Base-by-base conservation (phyloP, 1,140 invertebrate species). In the Bombus waltoni region DNA sequence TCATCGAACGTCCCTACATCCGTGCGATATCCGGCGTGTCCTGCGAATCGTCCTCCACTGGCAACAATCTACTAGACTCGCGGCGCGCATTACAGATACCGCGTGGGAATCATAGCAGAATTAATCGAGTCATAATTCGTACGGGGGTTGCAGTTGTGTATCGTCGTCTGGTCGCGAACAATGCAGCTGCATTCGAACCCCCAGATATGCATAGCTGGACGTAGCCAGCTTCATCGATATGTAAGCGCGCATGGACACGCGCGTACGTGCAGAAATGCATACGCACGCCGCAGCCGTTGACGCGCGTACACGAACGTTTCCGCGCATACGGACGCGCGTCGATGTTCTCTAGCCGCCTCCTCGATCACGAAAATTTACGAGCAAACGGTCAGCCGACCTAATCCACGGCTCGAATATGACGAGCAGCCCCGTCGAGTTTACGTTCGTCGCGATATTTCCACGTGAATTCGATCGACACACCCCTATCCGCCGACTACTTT, bases 311-410 rank as follows among this genome's bases (percentile, higher is more conserved):
- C 57, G 68, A 57, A 40, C 81, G 81, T 76, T 73, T 47, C 66
- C 18, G 8, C 28, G 82, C 82, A 84, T 84, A 79, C 82, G 40
- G 40, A 47, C 44, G 25, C 38, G 40, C 5, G 32, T 11, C 65
- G 32, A 76, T 81, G 74, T 83, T 71, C 77, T 82, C 74, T 59
- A 22, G 47, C 78, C 59, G n/a, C 59, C 70, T 83, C 75, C 85
- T 82, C 88, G 66, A 89, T 89, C 88, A 72, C 44, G 70, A 8
- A 80, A 87, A 89, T 89, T 89, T 88, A 89, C 85, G 86, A 87
- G 77, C 77, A 25, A 38, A 68, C 18, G 53, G 66, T 68, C 32
- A 68, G 57, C 77, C 40, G 62, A 57, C 66, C 68, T 79, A 74
- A 88, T 85, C 77, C 83, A 32, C 70, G 68, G 35, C 22, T 70